These are phyloP conservation scores for Psettodes erumei DNA, from an alignment of 2,113 vertebrate species.

Conservation along the genomic window DNA sequence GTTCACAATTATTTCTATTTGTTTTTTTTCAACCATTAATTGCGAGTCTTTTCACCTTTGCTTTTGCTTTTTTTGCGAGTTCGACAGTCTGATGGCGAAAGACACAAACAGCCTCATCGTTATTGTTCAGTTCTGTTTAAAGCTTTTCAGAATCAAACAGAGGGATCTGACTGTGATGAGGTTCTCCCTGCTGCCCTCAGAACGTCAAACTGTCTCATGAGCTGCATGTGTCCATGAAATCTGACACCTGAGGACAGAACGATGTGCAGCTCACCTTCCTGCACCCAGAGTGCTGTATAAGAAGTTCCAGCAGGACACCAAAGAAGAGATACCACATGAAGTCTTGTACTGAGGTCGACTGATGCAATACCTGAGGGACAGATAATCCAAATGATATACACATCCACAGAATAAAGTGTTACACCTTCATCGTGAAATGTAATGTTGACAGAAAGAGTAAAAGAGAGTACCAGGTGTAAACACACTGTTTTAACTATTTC, in stretches of 20 bases:
- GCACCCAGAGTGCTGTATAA: conserved; percentile 95
- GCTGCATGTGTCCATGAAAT: not conserved
- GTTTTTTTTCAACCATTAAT: too few relatives aligned
- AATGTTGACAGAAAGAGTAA: too few relatives aligned
- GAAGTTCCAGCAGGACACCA: conserved; percentile 99
- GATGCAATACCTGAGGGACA: conserved; percentile 92
- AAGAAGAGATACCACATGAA: conserved; percentile 97
- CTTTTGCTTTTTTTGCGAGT: not conserved
- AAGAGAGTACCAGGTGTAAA: too few relatives aligned
- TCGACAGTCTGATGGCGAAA: too few relatives aligned
- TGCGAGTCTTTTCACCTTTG: not conserved
- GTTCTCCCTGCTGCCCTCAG: not conserved
- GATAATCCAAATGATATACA: not conserved
- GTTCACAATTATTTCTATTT: too few relatives aligned
- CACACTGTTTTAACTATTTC: not conserved
- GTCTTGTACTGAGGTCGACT: conserved; percentile 99
- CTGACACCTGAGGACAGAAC: accelerated
- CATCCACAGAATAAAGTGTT: not conserved
- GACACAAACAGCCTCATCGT: not conserved
- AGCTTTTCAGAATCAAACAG: too few relatives aligned
- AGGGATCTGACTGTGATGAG: too few relatives aligned
- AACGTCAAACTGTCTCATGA: not conserved
- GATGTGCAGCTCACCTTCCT: conserved; percentile 90
- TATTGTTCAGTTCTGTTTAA: not conserved
- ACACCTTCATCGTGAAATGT: not conserved